Percentiles rank a stretch among this genome's conserved stretches.
phyloP scores from a whole-genome alignment of 1,140 invertebrate species.

The Eupristina koningsbergeri region DNA sequence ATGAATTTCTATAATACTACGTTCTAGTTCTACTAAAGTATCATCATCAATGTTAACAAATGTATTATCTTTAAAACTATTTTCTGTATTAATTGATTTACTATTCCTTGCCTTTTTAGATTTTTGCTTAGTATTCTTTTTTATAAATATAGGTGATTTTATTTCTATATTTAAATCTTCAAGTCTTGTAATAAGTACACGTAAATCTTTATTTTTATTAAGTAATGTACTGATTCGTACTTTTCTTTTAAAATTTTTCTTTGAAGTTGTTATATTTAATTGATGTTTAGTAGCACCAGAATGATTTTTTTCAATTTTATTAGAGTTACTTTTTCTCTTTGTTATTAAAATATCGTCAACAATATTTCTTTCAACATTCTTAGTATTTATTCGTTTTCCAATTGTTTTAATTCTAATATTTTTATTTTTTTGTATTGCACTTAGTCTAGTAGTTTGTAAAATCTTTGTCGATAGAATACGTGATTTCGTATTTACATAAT shows the following conservation, averaged over 20 bases:
- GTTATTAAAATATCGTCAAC: background rate
- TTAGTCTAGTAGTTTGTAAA: background rate
- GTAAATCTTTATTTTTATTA: conserved; percentile 10
- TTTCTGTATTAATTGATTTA: background rate
- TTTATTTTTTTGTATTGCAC: background rate
- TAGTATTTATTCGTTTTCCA: background rate
- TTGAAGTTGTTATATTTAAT: background rate
- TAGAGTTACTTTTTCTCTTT: background rate
- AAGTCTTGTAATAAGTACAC: conserved; percentile 6
- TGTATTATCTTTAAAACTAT: conserved; percentile 6
- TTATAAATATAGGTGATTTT: background rate
- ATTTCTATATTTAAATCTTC: background rate
- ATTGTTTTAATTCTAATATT: background rate
- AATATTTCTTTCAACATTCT: background rate
- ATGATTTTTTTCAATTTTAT: background rate
- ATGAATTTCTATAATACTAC: no score
- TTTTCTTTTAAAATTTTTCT: background rate
- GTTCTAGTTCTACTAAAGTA: no score
- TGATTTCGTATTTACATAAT: background rate
- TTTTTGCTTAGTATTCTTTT: background rate
- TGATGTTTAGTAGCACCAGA: background rate
- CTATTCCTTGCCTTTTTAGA: background rate
- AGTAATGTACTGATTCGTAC: background rate
- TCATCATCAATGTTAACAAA: background rate
- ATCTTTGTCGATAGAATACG: background rate